Conservation (phyloP, 2,888 invertebrate genomes). For the Netelia inedita region DNA sequence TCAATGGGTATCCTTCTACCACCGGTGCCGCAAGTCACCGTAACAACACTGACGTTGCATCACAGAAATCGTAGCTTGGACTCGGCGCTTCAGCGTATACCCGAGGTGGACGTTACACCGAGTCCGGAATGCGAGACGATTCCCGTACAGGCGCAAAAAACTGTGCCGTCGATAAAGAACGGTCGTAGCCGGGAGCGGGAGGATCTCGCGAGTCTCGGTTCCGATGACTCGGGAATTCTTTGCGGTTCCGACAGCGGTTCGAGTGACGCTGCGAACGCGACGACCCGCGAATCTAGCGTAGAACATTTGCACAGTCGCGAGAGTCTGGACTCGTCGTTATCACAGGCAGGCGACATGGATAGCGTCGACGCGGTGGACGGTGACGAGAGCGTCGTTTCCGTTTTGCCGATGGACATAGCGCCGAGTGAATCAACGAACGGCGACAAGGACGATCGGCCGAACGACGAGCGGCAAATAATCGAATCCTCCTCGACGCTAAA, state of each 20-base stretch:
- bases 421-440: conserved; percentile 53
- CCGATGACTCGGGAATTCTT: conserved; percentile 93
- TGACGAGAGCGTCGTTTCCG: conserved; percentile 82
- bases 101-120: conserved; percentile 92
- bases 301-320: conserved; percentile 89
- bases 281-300: conserved; percentile 86
- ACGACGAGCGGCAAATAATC: conserved; percentile 70
- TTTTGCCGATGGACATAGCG: conserved; percentile 76
- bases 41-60: conserved; percentile 85
- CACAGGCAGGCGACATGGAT: conserved; percentile 83
- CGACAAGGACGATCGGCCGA: conserved; percentile 71
- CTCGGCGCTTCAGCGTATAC: conserved; percentile 95
- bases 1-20: conserved; percentile 89
- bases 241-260: conserved; percentile 87
- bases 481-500: conserved; percentile 74
- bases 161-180: conserved; percentile 74
- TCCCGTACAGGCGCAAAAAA: conserved; percentile 75
- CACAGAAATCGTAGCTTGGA: conserved; percentile 96
- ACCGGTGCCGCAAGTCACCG: conserved; percentile 87
- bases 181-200: conserved; percentile 86
- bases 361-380: conserved; percentile 82
- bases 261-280: conserved; percentile 84
- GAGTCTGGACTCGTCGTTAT: conserved; percentile 90
- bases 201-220: conserved; percentile 89
- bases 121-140: conserved; percentile 87